These are phyloP conservation scores for Calliphora vicina DNA, from an alignment of 1,140 invertebrate genomes.

Conservation along the genomic window DNA sequence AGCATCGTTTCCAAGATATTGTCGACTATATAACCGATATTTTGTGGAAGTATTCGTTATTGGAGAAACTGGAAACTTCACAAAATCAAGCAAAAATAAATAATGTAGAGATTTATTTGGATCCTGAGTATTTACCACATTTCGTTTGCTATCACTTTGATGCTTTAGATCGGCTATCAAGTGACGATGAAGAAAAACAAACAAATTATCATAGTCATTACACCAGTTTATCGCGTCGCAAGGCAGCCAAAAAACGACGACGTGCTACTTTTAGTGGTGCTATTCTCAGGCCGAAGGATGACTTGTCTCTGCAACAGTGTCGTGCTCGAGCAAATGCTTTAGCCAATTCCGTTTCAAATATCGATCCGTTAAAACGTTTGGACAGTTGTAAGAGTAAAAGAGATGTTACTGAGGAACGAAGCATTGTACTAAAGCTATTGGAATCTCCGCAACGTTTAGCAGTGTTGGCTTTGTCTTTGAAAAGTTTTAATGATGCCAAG, in stretches of 20 bases:
- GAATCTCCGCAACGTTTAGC: slow-evolving; percentile 55
- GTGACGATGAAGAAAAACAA: slow-evolving; percentile 58
- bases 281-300: background rate
- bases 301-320: background rate
- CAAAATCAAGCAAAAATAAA: slow-evolving; percentile 37
- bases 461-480: slow-evolving; percentile 55
- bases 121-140: slow-evolving; percentile 51
- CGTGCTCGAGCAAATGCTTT: background rate
- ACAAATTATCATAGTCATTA: slow-evolving; percentile 44
- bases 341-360: slow-evolving; percentile 42
- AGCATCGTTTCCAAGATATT: slow-evolving; percentile 49
- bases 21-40: slow-evolving; percentile 54
- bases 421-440: slow-evolving; percentile 58
- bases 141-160: slow-evolving; percentile 52
- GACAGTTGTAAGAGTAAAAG: background rate
- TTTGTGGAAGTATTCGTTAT: slow-evolving; percentile 53
- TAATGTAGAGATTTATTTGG: slow-evolving; percentile 40
- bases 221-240: slow-evolving; percentile 49
- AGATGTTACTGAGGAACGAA: slow-evolving; percentile 40
- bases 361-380: slow-evolving; percentile 16
- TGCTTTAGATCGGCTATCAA: slow-evolving; percentile 49
- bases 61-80: slow-evolving; percentile 55
- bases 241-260: slow-evolving; percentile 46
- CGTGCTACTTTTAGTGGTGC: slow-evolving; percentile 51
- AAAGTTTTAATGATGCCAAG: slow-evolving; percentile 59